phyloP scores from a whole-genome alignment of 2,888 invertebrate species.

The Mylabris sibirica region DNA sequence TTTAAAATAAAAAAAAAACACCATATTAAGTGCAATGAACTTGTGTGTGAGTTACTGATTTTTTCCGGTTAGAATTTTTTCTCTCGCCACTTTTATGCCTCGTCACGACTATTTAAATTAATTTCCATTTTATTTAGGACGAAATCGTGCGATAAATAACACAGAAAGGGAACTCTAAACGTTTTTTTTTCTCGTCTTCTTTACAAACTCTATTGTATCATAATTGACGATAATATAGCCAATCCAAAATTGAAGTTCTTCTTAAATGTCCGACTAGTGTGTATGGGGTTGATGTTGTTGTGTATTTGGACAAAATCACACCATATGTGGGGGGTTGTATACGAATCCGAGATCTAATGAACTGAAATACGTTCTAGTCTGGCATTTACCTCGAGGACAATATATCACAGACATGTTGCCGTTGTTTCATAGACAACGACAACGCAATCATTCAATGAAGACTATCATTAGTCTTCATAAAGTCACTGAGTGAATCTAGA shows the following conservation, averaged over 20 bases:
- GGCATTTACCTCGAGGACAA: conserved; percentile 17
- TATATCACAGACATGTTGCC: conserved; percentile 40
- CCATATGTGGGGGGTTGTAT: background rate
- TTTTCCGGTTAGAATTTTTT: conserved; percentile 28
- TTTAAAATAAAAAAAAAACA: conserved; percentile 2
- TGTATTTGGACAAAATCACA: background rate
- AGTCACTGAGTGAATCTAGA: conserved; percentile 36
- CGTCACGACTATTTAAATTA: conserved; percentile 39
- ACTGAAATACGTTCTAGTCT: background rate
- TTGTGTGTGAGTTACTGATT: conserved; percentile 22
- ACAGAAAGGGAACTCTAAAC: conserved; percentile 28
- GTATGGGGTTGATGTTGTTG: background rate
- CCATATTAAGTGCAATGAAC: conserved; percentile 23
- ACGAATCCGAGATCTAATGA: background rate
- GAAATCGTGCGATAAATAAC: conserved; percentile 37
- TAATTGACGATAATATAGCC: background rate
- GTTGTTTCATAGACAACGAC: conserved; percentile 38
- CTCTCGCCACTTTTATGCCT: conserved; percentile 18
- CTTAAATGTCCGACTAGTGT: background rate
- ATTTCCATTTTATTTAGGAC: conserved; percentile 31
- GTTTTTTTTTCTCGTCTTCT: conserved; percentile 30
- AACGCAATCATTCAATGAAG: conserved; percentile 49
- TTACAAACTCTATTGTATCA: background rate
- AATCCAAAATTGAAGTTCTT: background rate
- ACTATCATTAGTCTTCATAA: conserved; percentile 52